Conservation (phyloP, 2,888 invertebrate genomes). For the Punctoribates punctum region DNA sequence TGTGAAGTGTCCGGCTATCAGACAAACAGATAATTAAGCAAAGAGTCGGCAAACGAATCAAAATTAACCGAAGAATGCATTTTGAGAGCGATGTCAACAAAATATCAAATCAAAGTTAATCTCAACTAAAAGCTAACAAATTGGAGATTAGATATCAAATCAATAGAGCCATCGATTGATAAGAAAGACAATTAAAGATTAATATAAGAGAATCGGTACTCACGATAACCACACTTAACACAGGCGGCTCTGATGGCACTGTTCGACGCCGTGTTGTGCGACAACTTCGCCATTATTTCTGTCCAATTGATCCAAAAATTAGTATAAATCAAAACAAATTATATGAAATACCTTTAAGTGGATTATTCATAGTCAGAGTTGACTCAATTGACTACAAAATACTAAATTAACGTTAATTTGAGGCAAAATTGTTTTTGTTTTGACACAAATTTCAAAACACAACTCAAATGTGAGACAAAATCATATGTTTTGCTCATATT, state of each 20-base stretch:
- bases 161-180: background rate
- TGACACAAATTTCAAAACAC: background rate
- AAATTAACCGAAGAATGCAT: background rate
- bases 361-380: background rate
- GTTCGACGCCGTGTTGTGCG: background rate
- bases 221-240: conserved; percentile 83
- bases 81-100: no score
- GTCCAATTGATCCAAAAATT: background rate
- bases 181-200: background rate
- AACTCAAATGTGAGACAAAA: no score
- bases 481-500: background rate
- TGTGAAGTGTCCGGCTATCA: conserved; percentile 79
- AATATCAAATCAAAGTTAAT: no score
- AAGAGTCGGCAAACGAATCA: background rate
- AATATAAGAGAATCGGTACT: no score
- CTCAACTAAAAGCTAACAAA: no score
- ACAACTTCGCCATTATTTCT: conserved; percentile 24
- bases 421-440: background rate
- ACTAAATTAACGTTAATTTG: background rate
- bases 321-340: background rate
- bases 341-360: conserved; percentile 1
- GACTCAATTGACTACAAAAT: background rate
- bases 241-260: conserved; percentile 67
- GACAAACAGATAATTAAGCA: background rate
- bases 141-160: no score